Conservation (phyloP, 1,140 invertebrate genomes). For the Ceratina calcarata region DNA sequence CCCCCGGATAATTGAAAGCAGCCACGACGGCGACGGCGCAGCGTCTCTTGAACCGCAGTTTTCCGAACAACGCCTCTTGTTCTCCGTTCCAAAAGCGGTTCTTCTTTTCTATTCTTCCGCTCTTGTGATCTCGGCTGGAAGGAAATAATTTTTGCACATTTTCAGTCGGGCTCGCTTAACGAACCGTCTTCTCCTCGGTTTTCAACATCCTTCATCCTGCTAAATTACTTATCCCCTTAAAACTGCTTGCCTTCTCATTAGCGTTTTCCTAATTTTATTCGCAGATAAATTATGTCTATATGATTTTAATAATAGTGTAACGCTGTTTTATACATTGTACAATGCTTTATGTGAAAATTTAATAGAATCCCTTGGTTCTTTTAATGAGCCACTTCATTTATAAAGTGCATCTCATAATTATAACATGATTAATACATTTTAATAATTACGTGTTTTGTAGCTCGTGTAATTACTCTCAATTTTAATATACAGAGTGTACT, state of each 20-base stretch:
- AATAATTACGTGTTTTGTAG: no score
- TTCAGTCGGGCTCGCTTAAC: slow-evolving; percentile 3
- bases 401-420: no score
- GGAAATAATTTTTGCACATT: slow-evolving; percentile 15
- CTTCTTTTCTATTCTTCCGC: no score
- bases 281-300: background rate
- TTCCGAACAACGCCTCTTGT: slow-evolving; percentile 11
- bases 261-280: slow-evolving; percentile 17
- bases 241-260: slow-evolving; percentile 3
- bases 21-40: background rate
- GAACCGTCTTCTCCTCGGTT: background rate
- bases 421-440: no score
- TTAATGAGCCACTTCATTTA: no score
- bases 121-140: background rate
- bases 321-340: background rate
- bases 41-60: background rate
- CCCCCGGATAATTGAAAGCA: slow-evolving; percentile 35
- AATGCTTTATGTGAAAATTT: background rate
- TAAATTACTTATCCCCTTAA: background rate
- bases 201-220: background rate
- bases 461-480: no score
- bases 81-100: background rate
- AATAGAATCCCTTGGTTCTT: no score
- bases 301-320: background rate
- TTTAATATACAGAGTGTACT: no score